These are phyloP conservation scores for Crax fasciolata DNA, from an alignment of 2,797 vertebrate species.

Conservation along the genomic window DNA sequence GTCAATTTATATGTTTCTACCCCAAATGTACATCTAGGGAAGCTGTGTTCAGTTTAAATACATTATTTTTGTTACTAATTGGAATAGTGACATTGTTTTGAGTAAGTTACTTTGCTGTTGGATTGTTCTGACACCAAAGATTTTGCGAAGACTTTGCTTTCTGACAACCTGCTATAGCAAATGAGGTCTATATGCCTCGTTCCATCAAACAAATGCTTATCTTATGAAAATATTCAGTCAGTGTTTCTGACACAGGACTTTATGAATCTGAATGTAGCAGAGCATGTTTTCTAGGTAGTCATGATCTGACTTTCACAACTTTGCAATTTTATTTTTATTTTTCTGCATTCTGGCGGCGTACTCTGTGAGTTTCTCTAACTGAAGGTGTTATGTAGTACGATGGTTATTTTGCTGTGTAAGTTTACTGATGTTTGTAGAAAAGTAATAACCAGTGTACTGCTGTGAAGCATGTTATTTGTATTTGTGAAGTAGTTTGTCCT, in stretches of 20 bases:
- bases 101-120: not conserved
- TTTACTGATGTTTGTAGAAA: not conserved
- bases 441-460: not conserved
- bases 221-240: not conserved
- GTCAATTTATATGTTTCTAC: not conserved
- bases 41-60: not conserved
- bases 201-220: not conserved
- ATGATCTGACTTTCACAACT: not conserved
- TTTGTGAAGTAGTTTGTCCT: not conserved
- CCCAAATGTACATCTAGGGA: not conserved
- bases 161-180: not conserved
- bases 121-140: not conserved
- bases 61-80: not conserved
- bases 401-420: not conserved
- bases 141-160: not conserved
- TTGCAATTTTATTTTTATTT: slow-evolving; percentile 35
- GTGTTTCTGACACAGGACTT: not conserved
- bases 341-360: slow-evolving; percentile 47
- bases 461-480: not conserved
- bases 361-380: slow-evolving; percentile 46
- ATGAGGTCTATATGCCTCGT: not conserved
- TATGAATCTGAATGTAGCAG: not conserved
- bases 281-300: not conserved
- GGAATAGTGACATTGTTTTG: not conserved
- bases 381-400: not conserved